Evolutionary conservation across 2,113 vertebrate species (phyloP), one percentile per base, ranked within the genome.

Genomic region (Cottus gobio): DNA sequence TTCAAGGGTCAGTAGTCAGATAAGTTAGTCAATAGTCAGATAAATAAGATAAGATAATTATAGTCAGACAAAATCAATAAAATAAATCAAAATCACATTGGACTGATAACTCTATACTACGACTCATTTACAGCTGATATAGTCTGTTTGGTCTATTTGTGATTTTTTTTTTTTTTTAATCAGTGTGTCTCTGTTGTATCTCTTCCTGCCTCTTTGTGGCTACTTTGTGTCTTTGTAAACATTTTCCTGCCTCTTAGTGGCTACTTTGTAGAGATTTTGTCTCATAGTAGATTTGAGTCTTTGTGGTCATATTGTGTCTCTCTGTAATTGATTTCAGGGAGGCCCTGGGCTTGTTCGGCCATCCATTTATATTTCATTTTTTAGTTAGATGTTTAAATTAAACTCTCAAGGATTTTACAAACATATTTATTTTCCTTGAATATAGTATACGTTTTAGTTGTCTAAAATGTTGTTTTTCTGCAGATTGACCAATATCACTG

Each of bases 401-500:
- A 30, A 16, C 11, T 36, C 2, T 42, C 11, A n/a, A 22, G 22
- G 22, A 36, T 31, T 22, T 56, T 36, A 2, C 42, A 1, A 24
- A 50, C 0, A 3, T 37, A 18, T 20, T 3, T 0, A 52, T 37
- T 18, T 28, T 0, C 5, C 8, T 0, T 16, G 13, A 10, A 42
- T 13, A 26, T 28, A 36, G 15, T 1, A 5, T 4, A 9, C 15
- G 11, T 30, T 57, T n/a, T 22, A 52, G 7, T 20, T 34, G 6
- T 37, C 13, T 79, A 18, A 65, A 15, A 22, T 15, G 16, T 26
- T 39, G 18, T 83, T 13, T 22, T 2, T 48, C 34, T 26, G 2
- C 85, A 95, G 95, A 0, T 65, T 95, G 86, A 61, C 83, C 0
- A 0, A 11, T 0, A 87, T 93, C 37, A 37, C 65, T 5, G 0